Percentiles rank a stretch among this genome's conserved stretches.
phyloP scores from a whole-genome alignment of 2,888 invertebrate genomes.

The Stenotaenia linearis region DNA sequence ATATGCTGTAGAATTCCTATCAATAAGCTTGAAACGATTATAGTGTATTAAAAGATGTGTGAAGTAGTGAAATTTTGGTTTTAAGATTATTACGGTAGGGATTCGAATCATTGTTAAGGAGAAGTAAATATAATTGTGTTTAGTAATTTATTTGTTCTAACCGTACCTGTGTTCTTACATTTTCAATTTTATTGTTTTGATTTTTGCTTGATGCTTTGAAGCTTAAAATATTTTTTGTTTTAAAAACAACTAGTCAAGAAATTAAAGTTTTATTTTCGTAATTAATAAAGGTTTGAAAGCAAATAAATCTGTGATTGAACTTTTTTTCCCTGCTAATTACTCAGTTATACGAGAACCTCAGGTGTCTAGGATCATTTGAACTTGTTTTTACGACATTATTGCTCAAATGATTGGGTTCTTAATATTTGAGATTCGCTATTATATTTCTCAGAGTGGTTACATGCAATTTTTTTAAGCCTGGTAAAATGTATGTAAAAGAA shows the following conservation, averaged over 20 bases:
- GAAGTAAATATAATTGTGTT: background rate
- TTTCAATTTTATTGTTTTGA: too few relatives aligned
- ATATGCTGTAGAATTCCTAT: background rate
- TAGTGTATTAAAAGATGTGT: too few relatives aligned
- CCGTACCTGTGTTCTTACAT: background rate
- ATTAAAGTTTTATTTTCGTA: background rate
- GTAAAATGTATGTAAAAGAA: background rate
- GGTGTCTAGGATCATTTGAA: background rate
- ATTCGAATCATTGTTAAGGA: background rate
- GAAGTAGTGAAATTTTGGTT: too few relatives aligned
- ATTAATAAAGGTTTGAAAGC: background rate
- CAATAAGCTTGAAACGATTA: background rate
- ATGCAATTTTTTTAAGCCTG: background rate
- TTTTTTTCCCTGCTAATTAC: background rate
- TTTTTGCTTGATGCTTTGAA: background rate
- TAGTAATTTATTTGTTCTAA: background rate
- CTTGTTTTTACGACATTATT: background rate
- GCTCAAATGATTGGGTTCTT: background rate
- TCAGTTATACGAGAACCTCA: constrained; percentile 8
- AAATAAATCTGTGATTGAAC: background rate
- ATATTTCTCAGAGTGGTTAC: background rate
- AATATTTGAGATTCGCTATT: background rate
- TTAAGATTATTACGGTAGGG: too few relatives aligned
- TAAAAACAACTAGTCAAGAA: background rate
- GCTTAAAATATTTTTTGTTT: background rate